phyloP scores from a whole-genome alignment of 1,140 invertebrate genomes.

The Macrocentrus cingulum region DNA sequence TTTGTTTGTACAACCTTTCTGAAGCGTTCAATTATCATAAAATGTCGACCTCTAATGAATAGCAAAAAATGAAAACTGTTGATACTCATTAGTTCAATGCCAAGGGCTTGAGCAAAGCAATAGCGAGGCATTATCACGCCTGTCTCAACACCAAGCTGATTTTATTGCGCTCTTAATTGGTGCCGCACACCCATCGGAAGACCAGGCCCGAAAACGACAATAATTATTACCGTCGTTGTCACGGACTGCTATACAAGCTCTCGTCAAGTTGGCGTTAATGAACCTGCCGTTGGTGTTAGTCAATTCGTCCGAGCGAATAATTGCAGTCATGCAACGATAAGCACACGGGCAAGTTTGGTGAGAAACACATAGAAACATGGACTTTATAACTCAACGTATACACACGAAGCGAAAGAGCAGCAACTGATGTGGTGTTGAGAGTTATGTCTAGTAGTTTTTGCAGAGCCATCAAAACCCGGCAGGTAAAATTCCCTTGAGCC shows the following conservation, averaged over 20 bases:
- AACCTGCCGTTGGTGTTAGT: constrained; percentile 27
- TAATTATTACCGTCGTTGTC: constrained; percentile 16
- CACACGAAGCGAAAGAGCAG: constrained; percentile 8
- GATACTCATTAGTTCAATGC: no score
- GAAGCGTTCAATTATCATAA: no score
- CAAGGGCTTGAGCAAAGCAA: no score
- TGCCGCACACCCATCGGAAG: constrained; percentile 8
- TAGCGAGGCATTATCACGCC: no score
- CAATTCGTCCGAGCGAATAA: constrained; percentile 33
- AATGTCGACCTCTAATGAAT: no score
- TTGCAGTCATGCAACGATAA: constrained; percentile 33
- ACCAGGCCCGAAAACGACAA: not conserved
- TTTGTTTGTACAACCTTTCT: no score
- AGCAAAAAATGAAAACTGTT: no score
- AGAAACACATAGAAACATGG: constrained; percentile 14
- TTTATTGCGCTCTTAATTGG: constrained; percentile 14
- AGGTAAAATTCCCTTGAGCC: no score
- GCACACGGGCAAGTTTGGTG: constrained; percentile 20
- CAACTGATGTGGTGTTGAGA: constrained; percentile 12
- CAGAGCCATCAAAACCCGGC: no score
- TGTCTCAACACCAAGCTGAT: not conserved
- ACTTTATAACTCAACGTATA: constrained; percentile 2
- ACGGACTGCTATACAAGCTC: not conserved
- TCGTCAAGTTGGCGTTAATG: constrained; percentile 32
- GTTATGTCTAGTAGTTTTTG: not conserved